Base-by-base conservation (phyloP, 2,797 vertebrate genomes). In the Manis crassicaudata region DNA sequence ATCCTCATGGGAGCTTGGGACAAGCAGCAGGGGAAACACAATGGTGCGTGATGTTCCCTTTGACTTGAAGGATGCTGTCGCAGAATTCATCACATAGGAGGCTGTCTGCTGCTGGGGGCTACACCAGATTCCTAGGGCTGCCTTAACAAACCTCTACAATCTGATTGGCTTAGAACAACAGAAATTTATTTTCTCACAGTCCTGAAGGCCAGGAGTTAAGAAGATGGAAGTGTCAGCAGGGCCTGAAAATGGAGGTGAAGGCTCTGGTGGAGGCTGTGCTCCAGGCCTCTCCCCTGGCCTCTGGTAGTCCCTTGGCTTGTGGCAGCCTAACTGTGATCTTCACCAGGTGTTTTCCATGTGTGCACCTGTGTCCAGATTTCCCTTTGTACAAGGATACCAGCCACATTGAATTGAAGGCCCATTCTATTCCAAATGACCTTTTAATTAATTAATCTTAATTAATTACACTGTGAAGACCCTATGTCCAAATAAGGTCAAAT, bases 1-100 rank as follows among this genome's bases (percentile, higher is more conserved):
- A 43, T 23, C 40, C 5, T 21, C 3, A 0, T 2, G 52, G 67
- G 52, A 37, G 23, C 1, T 0, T 1, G n/a, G 46, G 4, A 13
- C 2, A 3, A 21, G 0, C 16, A 9, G 6, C n/a, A 8, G 0
- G 16, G 82, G 56, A n/a, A 27, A 35, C 6, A 20, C 75, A 63
- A 17, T 1, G 0, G 8, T 13, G 9, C 12, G 79, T 11, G 37
- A 43, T 6, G 20, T 21, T 35, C 52, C 40, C n/a, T 54, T 58
- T 27, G 32, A 5, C 27, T 5, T 4, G 13, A 56, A 2, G 23
- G 20, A 9, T 20, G 7, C 29, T 6, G 0, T 3, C 2, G 1
- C 67, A 27, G 13, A 52, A 13, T 52, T 12, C 6, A 27, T 70
- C 12, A 40, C 27, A 46, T n/a, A 37, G 25, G 50, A 58, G 9